Evolutionary conservation across 2,888 invertebrate genomes (phyloP).

Genomic region (Drosophila mimica): DNA sequence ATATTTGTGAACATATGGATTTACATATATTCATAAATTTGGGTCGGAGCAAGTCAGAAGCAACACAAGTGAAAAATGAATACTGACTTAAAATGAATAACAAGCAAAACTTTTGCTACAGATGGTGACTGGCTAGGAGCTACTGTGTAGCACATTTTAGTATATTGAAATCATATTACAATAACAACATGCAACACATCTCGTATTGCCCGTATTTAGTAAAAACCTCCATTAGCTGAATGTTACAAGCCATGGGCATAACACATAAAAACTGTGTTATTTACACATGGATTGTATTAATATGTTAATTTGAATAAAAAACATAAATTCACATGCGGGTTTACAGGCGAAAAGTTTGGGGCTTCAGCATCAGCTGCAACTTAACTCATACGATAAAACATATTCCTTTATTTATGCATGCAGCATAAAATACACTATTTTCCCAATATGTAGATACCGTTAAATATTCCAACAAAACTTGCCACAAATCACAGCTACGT

Average conservation of each 20-base stretch:
- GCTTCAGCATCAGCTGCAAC: background rate
- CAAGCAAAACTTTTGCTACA: background rate
- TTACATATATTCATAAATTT: conserved; percentile 9
- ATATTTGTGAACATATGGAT: background rate
- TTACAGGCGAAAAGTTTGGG: background rate
- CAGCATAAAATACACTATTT: conserved; percentile 33
- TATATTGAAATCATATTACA: background rate
- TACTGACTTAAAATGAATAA: background rate
- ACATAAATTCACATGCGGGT: background rate
- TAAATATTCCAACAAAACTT: conserved; percentile 9
- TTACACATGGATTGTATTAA: background rate
- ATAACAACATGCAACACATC: background rate
- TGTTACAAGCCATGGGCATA: background rate
- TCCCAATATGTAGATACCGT: conserved; percentile 1
- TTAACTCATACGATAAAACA: background rate
- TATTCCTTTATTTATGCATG: conserved; percentile 35
- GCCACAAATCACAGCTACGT: conserved; percentile 30
- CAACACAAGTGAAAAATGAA: conserved; percentile 4
- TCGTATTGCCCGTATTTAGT: background rate
- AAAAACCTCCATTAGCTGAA: background rate
- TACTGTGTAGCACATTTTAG: background rate
- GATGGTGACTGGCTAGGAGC: background rate
- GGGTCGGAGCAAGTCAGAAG: background rate
- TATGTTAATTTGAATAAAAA: background rate
- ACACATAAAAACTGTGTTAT: background rate